Evolutionary conservation across 1,140 invertebrate species (phyloP), one percentile per base, ranked within the genome.

Genomic region (Papilio aristodemus): DNA sequence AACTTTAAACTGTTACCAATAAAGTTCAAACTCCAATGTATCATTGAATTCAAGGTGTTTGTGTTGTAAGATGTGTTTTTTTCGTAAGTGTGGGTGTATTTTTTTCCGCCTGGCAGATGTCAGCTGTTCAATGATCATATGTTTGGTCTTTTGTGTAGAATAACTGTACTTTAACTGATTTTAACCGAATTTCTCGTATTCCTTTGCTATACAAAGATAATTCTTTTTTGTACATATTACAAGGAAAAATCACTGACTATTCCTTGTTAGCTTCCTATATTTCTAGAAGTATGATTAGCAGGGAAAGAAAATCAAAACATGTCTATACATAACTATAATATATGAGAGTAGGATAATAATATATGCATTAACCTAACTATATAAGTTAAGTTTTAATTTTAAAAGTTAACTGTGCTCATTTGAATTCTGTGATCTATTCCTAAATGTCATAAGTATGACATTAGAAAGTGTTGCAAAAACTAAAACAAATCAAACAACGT

Each of bases 91-190:
- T 80, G 69, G 82, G 83, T 57, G 83, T 77, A 70, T 75, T 84
- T 87, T 85, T 85, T 81, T 76, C 69, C 68, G 67, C 59, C 27
- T 46, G 66, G 75, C 80, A 85, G 78, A 79, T 84, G 86, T 81
- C 84, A 89, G 86, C 86, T 86, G 87, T 84, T 87, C 69, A 27
- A 37, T 22, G 72, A 79, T 84, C 86, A 86, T 80, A 84, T 89
- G 86, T 80, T 89, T 74, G 68, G 76, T 76, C 76, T 77, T 81
- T 88, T 86, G 78, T 83, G 70, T 67, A 0, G 19, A 39, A 37
- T 85, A 90, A 87, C 88, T 84, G 88, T 87, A 71, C 9, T 80
- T 71, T 81, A 90, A 90, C 85, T 72, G 85, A 90, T 82, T 86
- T 86, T 72, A 83, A 84, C 80, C 79, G 84, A 85, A 86, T 11